Percentiles rank a stretch among this genome's conserved stretches.
Evolutionary conservation across 2,113 vertebrate genomes (phyloP).

Genomic region (Cavia porcellus): DNA sequence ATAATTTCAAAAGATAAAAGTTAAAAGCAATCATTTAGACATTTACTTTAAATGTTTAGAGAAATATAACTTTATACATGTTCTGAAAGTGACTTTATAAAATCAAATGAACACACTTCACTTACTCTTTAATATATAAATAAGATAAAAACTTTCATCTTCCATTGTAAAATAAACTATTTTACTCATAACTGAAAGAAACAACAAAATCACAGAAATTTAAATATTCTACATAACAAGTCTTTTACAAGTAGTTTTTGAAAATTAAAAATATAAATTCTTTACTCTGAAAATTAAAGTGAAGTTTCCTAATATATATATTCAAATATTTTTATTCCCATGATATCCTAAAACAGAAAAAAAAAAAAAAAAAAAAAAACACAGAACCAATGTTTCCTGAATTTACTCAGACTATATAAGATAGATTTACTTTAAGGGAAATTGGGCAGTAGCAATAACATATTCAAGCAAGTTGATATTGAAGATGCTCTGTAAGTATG

Average conservation of each 20-base stretch:
- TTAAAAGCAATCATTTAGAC: slow-evolving; percentile 44
- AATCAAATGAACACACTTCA: slow-evolving; percentile 41
- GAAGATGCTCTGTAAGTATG: background rate
- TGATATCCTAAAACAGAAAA: background rate
- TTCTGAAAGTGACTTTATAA: slow-evolving; percentile 51
- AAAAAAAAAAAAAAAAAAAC: background rate
- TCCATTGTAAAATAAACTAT: background rate
- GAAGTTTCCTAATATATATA: background rate
- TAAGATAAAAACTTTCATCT: slow-evolving; percentile 34
- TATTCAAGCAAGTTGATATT: background rate
- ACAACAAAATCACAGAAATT: slow-evolving; percentile 25
- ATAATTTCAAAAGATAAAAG: slow-evolving; percentile 53
- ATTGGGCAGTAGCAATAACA: background rate
- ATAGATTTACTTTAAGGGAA: background rate
- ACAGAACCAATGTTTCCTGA: background rate
- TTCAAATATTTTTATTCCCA: background rate
- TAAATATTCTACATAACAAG: background rate
- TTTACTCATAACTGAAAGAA: slow-evolving; percentile 38
- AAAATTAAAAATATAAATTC: slow-evolving; percentile 20
- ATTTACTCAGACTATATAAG: background rate
- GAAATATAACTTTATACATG: slow-evolving; percentile 42
- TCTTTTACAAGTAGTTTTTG: background rate
- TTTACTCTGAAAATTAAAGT: background rate
- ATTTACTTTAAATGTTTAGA: slow-evolving; percentile 9
- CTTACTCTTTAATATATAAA: background rate